Base-by-base conservation (phyloP, 2,888 invertebrate species). In the Stramonita haemastoma region DNA sequence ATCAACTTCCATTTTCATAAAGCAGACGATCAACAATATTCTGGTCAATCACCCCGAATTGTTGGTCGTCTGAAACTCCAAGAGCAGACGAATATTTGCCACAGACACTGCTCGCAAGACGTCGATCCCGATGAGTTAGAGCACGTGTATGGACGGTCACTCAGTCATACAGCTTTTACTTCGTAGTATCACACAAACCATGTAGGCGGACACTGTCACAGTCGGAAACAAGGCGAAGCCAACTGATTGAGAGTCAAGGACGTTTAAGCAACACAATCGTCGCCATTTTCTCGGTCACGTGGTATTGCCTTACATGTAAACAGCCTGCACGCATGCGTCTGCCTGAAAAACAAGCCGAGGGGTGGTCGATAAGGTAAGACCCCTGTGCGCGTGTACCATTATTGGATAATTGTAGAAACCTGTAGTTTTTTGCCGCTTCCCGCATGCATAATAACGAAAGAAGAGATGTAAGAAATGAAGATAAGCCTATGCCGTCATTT, bases 271-370 rank as follows among this genome's bases (percentile, higher is more conserved):
- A 86, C 86, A 87, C 89, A 86, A 88, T 46, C 87, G 88, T 89
- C 89, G 90, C 90, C 90, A 90, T 90, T 87, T 89, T 89, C 79
- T 70, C 83, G 79, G 87, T 87, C 89, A 89, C 90, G 89, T 88
- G 89, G 86, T 88, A 88, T 81, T n/a, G 32, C 77, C 66, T 86
- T 84, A 86, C 89, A 89, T 90, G 90, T 90, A 90, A 90, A 90
- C 90, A 90, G 86, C 89, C 86, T 86, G 22, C 83, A 88, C 90
- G 90, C 90, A 90, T 90, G 90, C 90, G 90, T 88, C 36, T 46
- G 77, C n/a, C 34, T 60, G 77, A 88, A 86, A 86, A 66, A 77
- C 60, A 60, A 29, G 22, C 46, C 46, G 15, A 6, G 56, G 70
- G 83, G 60, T 73, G n/a, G 85, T 13, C 32, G 85, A 85, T 26